Evolutionary conservation across 1,140 invertebrate genomes (phyloP).

Genomic region (Nephila pilipes): DNA sequence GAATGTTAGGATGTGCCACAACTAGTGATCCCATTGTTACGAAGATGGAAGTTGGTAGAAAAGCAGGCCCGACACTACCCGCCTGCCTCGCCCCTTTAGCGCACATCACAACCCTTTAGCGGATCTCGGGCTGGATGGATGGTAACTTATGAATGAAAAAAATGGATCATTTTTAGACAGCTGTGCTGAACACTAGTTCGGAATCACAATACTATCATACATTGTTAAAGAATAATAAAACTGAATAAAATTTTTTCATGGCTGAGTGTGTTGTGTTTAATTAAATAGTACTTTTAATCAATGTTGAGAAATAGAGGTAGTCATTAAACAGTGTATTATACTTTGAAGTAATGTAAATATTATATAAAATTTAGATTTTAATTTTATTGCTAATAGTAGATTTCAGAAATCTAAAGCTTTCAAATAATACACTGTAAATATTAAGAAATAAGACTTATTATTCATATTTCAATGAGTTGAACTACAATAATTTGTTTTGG

Average conservation of each 20-base stretch:
- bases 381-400: too few species aligned
- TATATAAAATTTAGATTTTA: too few species aligned
- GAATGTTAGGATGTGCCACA: constrained; percentile 63
- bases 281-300: neutral
- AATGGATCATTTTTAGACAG: constrained; percentile 73
- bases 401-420: too few species aligned
- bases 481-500: too few species aligned
- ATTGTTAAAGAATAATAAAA: constrained; percentile 60
- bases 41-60: constrained; percentile 32
- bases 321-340: too few species aligned
- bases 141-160: constrained; percentile 73
- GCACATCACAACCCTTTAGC: constrained; percentile 71
- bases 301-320: too few species aligned
- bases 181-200: constrained; percentile 47
- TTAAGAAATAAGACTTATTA: too few species aligned
- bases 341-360: too few species aligned
- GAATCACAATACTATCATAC: constrained; percentile 70
- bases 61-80: constrained; percentile 35
- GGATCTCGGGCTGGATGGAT: constrained; percentile 73
- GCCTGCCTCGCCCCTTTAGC: constrained; percentile 63
- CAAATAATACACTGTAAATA: too few species aligned
- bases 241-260: neutral
- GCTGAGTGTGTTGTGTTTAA: neutral
- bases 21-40: constrained; percentile 64
- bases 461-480: too few species aligned